Conservation (phyloP, 2,888 invertebrate species). For the Pseudococcus jackbeardsleyi region DNA sequence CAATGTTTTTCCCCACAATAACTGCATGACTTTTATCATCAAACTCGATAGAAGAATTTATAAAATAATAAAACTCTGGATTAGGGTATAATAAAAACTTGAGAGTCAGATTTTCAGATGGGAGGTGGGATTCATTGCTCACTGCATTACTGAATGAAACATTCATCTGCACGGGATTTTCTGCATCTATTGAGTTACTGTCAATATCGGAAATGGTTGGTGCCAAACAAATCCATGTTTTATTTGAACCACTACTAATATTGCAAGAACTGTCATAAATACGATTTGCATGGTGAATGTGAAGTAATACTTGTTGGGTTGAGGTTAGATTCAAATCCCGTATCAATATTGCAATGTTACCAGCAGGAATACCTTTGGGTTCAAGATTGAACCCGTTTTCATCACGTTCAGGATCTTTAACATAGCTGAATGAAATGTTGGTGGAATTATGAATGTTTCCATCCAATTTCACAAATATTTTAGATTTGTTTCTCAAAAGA, state of each 20-base stretch:
- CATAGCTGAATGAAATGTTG: slow-evolving; percentile 82
- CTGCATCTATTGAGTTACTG: slow-evolving; percentile 77
- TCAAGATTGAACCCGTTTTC: slow-evolving; percentile 79
- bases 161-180: slow-evolving; percentile 85
- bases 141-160: slow-evolving; percentile 84
- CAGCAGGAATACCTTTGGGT: slow-evolving; percentile 91
- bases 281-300: slow-evolving; percentile 88
- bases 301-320: slow-evolving; percentile 93
- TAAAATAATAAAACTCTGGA: neutral
- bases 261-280: slow-evolving; percentile 77
- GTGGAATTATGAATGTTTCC: slow-evolving; percentile 84
- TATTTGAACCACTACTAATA: slow-evolving; percentile 81
- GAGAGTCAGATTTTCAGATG: neutral
- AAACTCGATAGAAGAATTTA: neutral
- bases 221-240: slow-evolving; percentile 77
- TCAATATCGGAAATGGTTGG: slow-evolving; percentile 82
- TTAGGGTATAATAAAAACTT: neutral
- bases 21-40: neutral
- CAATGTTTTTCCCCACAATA: neutral
- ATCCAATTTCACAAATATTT: slow-evolving; percentile 90
- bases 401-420: slow-evolving; percentile 90
- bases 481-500: slow-evolving; percentile 72
- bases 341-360: slow-evolving; percentile 91
- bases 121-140: slow-evolving; percentile 70
- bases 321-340: slow-evolving; percentile 90